Evolutionary conservation across 2,888 invertebrate genomes (phyloP), one percentile per base, ranked within the genome.

Genomic region (Phanerotoma sp.): DNA sequence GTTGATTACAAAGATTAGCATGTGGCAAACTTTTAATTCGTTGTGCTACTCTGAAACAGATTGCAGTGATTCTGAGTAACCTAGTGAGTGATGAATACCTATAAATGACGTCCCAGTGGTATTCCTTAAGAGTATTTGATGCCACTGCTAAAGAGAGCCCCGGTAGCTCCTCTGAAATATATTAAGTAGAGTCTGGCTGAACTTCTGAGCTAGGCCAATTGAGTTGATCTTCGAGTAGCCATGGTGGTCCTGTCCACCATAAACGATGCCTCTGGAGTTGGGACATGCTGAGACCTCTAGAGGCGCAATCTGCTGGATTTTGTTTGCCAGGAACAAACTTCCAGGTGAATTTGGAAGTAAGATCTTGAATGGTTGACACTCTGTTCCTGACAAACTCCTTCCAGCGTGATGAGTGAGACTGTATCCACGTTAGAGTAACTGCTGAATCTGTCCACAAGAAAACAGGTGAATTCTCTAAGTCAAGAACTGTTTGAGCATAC

Each of bases 221-320:
- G n/a, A n/a, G n/a, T n/a, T n/a, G n/a, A n/a, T n/a, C n/a, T n/a
- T n/a, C n/a, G n/a, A 58, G 10, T 3, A 51, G n/a, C 59, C 51
- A 56, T 33, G 54, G 37, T 46, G 58, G 54, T 30, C 57, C 57
- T 9, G 25, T 54, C 51, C 55, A 58, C 57, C 57, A 61, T 1
- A 57, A 45, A 1, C 37, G 5, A 11, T 56, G 54, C 4, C 35
- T 15, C 13, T 32, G 15, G 13, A 57, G 54, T 40, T 52, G 56
- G 6, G 11, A 5, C 1, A 55, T 51, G 5, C 55, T 52, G 2
- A 62, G 5, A 2, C 59, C 59, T 13, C 60, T 28, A 5, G 59
- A 61, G 0, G 60, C 51, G 21, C 59, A 51, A 25, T 62, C n/a
- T n/a, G n/a, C n/a, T n/a, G n/a, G n/a, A n/a, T n/a, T n/a, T n/a